Base-by-base conservation (phyloP, 2,797 vertebrate species). In the Setipinna tenuifilis region DNA sequence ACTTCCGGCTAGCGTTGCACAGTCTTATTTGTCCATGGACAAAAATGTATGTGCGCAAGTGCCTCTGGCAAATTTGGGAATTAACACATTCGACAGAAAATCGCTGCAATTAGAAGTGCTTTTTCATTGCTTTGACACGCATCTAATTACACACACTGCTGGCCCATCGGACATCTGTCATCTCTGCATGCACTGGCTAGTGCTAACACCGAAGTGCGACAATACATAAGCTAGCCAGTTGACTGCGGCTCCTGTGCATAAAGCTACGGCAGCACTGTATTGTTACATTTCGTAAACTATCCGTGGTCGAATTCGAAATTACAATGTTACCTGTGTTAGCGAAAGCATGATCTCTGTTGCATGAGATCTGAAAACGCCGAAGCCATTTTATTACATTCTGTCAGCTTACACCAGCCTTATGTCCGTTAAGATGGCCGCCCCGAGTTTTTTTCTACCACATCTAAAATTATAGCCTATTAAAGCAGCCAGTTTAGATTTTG, bases 1-100 rank as follows among this genome's bases (percentile, higher is more conserved):
- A 91, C 95, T 96, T 96, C 95, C 95, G 95, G 95, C 93, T 94
- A 92, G 91, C 90, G 82, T 83, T 6, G 23, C 54, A 78, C 81
- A 91, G 91, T 89, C 91, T 90, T 91, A 91, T 91, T 91, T 88
- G 75, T 78, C 31, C 17, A 44, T 44, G 71, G 35, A 78, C 17
- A 78, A 78, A 78, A 44, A 41, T 35, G 23, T 65, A 78, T 44
- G 35, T 44, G 35, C 71, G 35, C 35, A 78, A 78, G 71, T 41
- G 31, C 31, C 31, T 31, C 71, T 41, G 71, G 31, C 71, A 78
- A 19, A 78, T 19, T 19, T 44, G 19, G 71, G 19, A 21, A 41
- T 7, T 31, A 44, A 16, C 71, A 78, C 2, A 78, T 44, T 44
- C 71, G 35, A 78, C 71, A 44, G 35, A 78, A 78, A 78, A 44